A percentile compares a stretch with the other conserved stretches of the same genome.
Evolutionary conservation across 1,140 invertebrate species (phyloP).

Genomic region (Pseudomyrmex cubaensis): DNA sequence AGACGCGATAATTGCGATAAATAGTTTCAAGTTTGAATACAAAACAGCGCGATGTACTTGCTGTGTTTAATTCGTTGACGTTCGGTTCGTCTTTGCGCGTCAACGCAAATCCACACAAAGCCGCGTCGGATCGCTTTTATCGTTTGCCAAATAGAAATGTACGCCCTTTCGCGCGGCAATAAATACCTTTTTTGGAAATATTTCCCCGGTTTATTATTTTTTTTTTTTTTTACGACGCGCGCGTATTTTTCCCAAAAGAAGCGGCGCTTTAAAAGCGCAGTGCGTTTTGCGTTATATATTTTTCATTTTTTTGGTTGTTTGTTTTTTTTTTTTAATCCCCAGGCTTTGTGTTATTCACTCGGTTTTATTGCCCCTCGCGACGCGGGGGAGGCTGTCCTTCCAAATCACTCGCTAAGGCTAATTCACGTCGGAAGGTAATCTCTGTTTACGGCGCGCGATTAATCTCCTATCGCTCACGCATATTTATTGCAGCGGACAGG

Average conservation of each 20-base stretch:
- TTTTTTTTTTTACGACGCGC: background rate
- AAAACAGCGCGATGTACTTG: no score
- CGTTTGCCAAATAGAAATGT: background rate
- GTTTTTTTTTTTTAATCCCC: slow-evolving; percentile 44
- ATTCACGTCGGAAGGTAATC: slow-evolving; percentile 56
- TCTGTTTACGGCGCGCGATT: slow-evolving; percentile 58
- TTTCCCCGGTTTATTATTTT: background rate
- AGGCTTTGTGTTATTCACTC: slow-evolving; percentile 34
- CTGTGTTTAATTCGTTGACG: no score
- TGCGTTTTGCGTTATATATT: background rate
- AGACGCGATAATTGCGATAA: background rate
- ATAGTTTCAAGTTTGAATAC: background rate
- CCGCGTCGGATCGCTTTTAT: background rate
- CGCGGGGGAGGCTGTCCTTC: slow-evolving; percentile 20
- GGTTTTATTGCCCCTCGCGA: slow-evolving; percentile 36
- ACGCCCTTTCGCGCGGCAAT: background rate
- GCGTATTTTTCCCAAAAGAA: background rate
- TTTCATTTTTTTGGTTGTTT: no score
- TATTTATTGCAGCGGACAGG: slow-evolving; percentile 41
- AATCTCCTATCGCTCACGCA: slow-evolving; percentile 59
- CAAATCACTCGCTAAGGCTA: slow-evolving; percentile 55
- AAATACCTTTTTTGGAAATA: no score
- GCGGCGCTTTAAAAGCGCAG: slow-evolving; percentile 6
- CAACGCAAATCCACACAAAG: background rate
- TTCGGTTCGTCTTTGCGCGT: no score